Evolutionary conservation across 2,888 invertebrate genomes (phyloP).

Genomic region (Harpalus rufipes): DNA sequence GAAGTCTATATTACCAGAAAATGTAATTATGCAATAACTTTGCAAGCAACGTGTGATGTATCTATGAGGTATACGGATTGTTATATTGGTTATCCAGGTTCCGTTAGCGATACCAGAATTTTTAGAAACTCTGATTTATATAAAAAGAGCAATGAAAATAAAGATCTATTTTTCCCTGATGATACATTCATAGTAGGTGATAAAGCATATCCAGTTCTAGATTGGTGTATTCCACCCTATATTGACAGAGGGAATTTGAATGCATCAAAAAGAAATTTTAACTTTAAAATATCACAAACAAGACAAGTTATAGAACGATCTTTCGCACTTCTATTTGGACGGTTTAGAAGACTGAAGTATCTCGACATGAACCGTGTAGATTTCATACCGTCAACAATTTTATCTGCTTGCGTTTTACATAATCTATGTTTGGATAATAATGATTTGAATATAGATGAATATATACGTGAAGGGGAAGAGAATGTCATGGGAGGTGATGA

Average conservation of each 20-base stretch:
- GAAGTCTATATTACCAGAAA: constrained; percentile 42
- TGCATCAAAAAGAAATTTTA: constrained; percentile 63
- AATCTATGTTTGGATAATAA: constrained; percentile 25
- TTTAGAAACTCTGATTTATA: constrained; percentile 62
- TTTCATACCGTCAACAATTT: constrained; percentile 4
- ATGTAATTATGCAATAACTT: constrained; percentile 40
- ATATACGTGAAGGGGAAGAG: not conserved
- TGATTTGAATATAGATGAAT: not conserved
- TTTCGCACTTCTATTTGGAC: constrained; percentile 44
- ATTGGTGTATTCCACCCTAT: constrained; percentile 69
- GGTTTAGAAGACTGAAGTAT: constrained; percentile 22
- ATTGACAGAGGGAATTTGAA: constrained; percentile 68
- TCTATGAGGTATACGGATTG: constrained; percentile 30
- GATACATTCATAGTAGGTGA: constrained; percentile 69
- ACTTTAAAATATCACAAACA: too few species aligned
- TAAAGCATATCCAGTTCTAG: constrained; percentile 68
- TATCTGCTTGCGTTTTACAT: constrained; percentile 24
- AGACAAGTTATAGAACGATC: constrained; percentile 67
- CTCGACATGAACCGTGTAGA: constrained; percentile 10
- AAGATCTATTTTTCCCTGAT: constrained; percentile 45
- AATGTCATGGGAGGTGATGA: not conserved
- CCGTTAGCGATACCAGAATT: constrained; percentile 42
- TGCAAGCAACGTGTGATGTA: constrained; percentile 37
- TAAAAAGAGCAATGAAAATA: constrained; percentile 36
- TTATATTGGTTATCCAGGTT: constrained; percentile 31